Base-by-base conservation (phyloP, 2,797 vertebrate species). In the Gallirallus australis region DNA sequence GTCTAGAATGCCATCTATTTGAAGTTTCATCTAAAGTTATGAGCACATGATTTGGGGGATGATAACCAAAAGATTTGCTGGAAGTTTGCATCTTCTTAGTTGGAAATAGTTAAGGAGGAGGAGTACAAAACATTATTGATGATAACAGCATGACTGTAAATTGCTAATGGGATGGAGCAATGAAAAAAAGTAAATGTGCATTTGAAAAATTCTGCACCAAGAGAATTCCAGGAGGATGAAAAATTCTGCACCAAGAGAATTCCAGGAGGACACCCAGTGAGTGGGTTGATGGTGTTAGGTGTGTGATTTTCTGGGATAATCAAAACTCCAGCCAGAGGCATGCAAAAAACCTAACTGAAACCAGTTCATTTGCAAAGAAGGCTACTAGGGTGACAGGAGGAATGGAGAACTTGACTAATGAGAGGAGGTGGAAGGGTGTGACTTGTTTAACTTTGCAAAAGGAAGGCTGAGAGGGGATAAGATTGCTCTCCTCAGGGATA, bases 401-500 rank as follows among this genome's bases (percentile, higher is more conserved):
- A 95, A 77, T 40, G 42, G 52, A 76, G 65, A 84, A 56, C 25
- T 20, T 45, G 73, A 72, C 42, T 76, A 72, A 92, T 3, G 23
- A 82, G 83, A 76, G 45, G 45, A 14, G 70, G 42, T 91, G 80
- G 77, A 94, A 93, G 73, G 77, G n/a, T 56, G 63, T 82, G 63
- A 82, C 80, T 86, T 66, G 80, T 96, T 90, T 94, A 90, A 72
- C 35, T 86, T 79, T 73, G 39, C 6, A 30, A 89, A 94, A 93
- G 90, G 90, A 96, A 97, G 70, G 70, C 54, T 21, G 15, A 90
- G 52, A 76, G 12, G 11, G 80, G 18, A 85, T 93, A 76, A 86
- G 77, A 69, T 61, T 82, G n/a, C 66, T 84, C 77, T 93, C 80
- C 50, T 69, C 47, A 37, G 72, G 45, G 84, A 94, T 89, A 95